Conservation (phyloP, 2,888 invertebrate genomes). For the Asteroscopus sphinx region DNA sequence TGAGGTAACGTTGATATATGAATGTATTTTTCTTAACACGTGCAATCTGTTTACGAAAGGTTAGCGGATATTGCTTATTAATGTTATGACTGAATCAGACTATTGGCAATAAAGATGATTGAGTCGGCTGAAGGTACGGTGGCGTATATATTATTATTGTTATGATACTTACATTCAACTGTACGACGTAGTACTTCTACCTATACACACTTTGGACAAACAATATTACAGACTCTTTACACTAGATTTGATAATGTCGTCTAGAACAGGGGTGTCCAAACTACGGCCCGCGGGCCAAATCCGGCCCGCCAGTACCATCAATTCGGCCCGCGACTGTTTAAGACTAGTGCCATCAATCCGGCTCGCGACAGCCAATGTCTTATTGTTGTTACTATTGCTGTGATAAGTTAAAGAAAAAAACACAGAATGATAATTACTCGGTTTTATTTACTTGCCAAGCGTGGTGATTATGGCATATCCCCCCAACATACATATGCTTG, state of each 20-base stretch:
- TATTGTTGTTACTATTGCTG: no score
- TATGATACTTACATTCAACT: constrained; percentile 25
- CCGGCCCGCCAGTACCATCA: no score
- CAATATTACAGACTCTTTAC: constrained; percentile 14
- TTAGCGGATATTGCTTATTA: constrained; percentile 87
- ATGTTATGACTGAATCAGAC: constrained; percentile 80
- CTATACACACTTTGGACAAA: constrained; percentile 5
- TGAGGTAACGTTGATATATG: constrained; percentile 52
- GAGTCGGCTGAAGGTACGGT: constrained; percentile 64
- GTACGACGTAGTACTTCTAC: not conserved
- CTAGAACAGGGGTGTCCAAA: no score
- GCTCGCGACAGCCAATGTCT: no score
- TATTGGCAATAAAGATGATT: constrained; percentile 84
- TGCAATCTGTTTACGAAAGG: constrained; percentile 79
- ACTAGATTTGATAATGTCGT: constrained; percentile 1
- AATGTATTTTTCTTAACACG: constrained; percentile 65
- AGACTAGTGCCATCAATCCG: no score
- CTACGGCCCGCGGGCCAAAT: no score
- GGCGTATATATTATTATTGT: constrained; percentile 38
- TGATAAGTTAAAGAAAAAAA: no score
- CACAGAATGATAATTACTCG: no score
- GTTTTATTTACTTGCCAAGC: no score
- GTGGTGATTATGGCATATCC: no score
- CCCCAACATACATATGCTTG: no score
- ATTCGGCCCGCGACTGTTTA: no score